Percentiles rank a stretch among this genome's conserved stretches.
Conservation (phyloP, 2,797 vertebrate species). For the Brachyalestes nurse region DNA sequence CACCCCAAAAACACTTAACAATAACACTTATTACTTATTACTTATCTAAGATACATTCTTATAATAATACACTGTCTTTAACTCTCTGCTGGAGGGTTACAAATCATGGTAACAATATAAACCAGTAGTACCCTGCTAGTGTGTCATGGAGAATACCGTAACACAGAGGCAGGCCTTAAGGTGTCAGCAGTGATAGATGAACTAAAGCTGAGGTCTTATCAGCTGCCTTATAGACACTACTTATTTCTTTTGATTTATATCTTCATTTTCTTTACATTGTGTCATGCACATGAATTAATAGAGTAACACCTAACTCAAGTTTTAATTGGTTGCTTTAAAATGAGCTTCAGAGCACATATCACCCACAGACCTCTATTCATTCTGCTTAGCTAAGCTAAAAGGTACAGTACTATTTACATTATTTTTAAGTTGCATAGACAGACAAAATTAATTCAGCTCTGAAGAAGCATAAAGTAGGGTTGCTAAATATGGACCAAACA, state of each 20-base stretch:
- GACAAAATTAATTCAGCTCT: background rate
- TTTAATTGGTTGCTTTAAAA: too few relatives aligned
- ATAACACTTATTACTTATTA: background rate
- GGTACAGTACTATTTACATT: background rate
- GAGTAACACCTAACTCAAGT: too few relatives aligned
- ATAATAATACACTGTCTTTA: background rate
- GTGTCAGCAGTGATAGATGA: background rate
- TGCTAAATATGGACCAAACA: background rate
- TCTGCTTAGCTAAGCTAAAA: background rate
- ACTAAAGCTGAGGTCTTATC: background rate
- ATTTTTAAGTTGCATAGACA: background rate
- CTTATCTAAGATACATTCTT: too few relatives aligned
- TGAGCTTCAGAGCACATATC: too few relatives aligned
- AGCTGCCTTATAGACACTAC: background rate
- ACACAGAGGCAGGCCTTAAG: background rate
- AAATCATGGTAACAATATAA: background rate
- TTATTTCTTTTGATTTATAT: background rate
- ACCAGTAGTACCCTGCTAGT: background rate
- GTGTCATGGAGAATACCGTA: slow-evolving; percentile 12
- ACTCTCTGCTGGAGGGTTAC: background rate
- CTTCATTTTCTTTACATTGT: too few relatives aligned
- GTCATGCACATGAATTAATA: too few relatives aligned
- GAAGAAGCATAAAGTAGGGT: background rate
- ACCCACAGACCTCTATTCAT: background rate
- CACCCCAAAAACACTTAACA: background rate